Conservation (phyloP, 2,797 vertebrate genomes). For the Crocidura indochinensis region DNA sequence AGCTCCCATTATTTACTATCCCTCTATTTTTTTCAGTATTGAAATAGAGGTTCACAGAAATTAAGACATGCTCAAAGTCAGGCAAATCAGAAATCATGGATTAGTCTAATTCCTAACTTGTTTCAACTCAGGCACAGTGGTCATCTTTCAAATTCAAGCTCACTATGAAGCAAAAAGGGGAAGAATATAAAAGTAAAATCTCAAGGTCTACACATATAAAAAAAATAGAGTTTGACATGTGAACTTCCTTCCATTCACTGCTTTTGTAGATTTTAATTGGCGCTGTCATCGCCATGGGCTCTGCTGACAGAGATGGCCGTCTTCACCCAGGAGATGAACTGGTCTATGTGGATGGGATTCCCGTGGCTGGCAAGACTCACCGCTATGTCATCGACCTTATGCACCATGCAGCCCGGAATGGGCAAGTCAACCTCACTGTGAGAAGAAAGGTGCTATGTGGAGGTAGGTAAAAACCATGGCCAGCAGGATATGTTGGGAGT, state of each 20-base stretch:
- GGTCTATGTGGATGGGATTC: slow-evolving; percentile 96
- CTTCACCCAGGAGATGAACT: slow-evolving; percentile 98
- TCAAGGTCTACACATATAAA: not conserved
- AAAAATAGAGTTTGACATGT: not conserved
- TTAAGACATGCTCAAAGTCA: not conserved
- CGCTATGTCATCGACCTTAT: slow-evolving; percentile 99
- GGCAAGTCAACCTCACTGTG: slow-evolving; percentile 97
- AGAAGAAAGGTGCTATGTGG: slow-evolving; percentile 94
- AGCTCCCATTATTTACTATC: not conserved
- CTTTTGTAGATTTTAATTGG: slow-evolving; percentile 96
- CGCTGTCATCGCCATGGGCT: slow-evolving; percentile 98
- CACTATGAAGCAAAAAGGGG: not conserved
- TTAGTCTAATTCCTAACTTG: not conserved
- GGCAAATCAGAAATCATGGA: slow-evolving; percentile 1
- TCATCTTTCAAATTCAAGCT: not conserved
- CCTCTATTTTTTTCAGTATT: slow-evolving; percentile 26
- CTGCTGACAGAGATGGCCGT: slow-evolving; percentile 97
- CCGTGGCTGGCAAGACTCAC: slow-evolving; percentile 97
- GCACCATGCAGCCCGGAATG: slow-evolving; percentile 97
- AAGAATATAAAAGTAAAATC: not conserved
- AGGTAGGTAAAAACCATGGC: slow-evolving; percentile 89
- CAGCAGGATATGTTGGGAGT: no score
- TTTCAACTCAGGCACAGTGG: not conserved
- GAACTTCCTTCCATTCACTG: slow-evolving; percentile 71
- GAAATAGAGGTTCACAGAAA: not conserved